Evolutionary conservation across 1,140 invertebrate species (phyloP).

Genomic region (Papilio helenus): DNA sequence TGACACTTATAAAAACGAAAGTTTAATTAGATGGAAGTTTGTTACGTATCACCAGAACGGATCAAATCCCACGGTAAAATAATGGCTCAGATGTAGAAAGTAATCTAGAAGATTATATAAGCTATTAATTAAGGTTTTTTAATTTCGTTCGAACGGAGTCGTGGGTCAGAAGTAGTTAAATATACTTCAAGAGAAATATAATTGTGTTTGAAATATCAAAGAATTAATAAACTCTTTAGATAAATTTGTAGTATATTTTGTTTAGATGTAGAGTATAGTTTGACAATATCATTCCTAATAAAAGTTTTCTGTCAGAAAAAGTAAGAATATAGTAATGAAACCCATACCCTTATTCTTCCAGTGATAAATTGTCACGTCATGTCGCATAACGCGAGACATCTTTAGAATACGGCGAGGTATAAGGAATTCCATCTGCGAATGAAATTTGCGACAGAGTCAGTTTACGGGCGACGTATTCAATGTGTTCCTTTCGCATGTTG

Average conservation of each 20-base stretch:
- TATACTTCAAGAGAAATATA: no score
- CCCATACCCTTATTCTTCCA: constrained; percentile 16
- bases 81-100: no score
- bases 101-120: no score
- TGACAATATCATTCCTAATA: constrained; percentile 9
- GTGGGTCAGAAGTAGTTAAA: no score
- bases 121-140: no score
- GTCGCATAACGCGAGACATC: constrained; percentile 36
- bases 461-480: constrained; percentile 34
- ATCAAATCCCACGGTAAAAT: no score
- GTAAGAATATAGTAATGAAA: constrained; percentile 11
- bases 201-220: no score
- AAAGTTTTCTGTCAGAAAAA: constrained; percentile 8
- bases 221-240: background rate
- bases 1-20: no score
- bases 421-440: constrained; percentile 36
- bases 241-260: background rate
- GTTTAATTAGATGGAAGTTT: no score
- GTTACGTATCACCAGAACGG: no score
- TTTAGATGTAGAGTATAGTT: background rate
- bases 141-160: no score
- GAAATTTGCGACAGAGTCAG: constrained; percentile 35
- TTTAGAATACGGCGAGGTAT: constrained; percentile 31
- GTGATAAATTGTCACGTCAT: constrained; percentile 35
- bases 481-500: constrained; percentile 29